Base-by-base conservation (phyloP, 2,113 vertebrate species). In the Tupaia chinensis region DNA sequence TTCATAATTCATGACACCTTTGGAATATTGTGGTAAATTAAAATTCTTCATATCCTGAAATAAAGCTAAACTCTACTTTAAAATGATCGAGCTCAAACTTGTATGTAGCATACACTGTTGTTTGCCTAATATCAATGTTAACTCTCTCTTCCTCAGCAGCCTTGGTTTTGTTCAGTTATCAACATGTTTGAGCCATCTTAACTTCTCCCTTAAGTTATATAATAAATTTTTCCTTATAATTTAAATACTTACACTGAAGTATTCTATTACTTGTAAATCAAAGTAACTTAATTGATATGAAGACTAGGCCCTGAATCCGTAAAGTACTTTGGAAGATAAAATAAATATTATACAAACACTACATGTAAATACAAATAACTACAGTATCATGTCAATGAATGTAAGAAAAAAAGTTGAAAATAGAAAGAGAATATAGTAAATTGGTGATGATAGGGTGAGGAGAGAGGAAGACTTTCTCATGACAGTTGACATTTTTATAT, bases 1-100 rank as follows among this genome's bases (percentile, higher is more conserved):
- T 97, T 89, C 61, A 56, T 87, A 87, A 94, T 77, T 60, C 34
- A 80, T 54, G 53, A 76, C 16, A 79, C n/a, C 56, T 86, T 76
- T 76, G 77, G 79, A 96, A 87, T 54, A 93, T 10, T 78, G 16
- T 89, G 29, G 19, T 25, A 68, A 96, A 89, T 72, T 73, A 86
- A 94, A 87, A 60, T 70, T 93, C 83, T 94, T 73, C 27, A 65
- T 11, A 91, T 44, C 44, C n/a, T 89, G 87, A 74, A 76, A 54
- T 84, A 88, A 94, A 94, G 96, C 8, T 17, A 90, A 93, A 87
- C n/a, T n/a, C n/a, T n/a, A n/a, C n/a, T n/a, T n/a, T 85, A 88
- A 65, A 79, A 94, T 1, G 9, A 65, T 17, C 65, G 7, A 82
- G 27, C 14, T 13, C 29, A 72, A 83, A 78, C 44, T 84, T 94